Percentiles rank a stretch among this genome's conserved stretches.
Evolutionary conservation across 2,113 vertebrate genomes (phyloP).

Genomic region (Heterocephalus glaber): DNA sequence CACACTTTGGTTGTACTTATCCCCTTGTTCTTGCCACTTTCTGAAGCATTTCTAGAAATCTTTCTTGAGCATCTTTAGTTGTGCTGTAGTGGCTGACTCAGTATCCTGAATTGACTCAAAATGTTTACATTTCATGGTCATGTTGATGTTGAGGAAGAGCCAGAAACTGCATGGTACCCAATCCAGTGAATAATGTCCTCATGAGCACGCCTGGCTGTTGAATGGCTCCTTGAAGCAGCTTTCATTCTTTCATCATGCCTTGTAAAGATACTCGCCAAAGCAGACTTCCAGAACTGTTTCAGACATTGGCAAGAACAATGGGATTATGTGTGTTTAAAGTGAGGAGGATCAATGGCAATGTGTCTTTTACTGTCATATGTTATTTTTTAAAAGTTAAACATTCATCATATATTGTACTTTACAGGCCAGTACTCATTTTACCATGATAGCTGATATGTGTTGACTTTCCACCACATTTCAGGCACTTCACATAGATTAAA

Average conservation of each 20-base stretch:
- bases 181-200: background rate
- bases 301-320: no score
- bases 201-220: background rate
- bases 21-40: background rate
- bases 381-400: background rate
- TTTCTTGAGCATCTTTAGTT: background rate
- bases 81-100: background rate
- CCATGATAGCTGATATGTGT: accelerated
- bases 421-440: background rate
- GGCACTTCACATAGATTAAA: background rate
- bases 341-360: background rate
- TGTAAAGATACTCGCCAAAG: background rate
- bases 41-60: background rate
- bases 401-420: background rate
- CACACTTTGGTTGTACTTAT: background rate
- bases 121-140: background rate
- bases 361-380: background rate
- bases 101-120: no score
- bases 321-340: background rate
- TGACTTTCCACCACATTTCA: background rate
- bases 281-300: background rate
- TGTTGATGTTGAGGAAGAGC: background rate
- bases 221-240: background rate
- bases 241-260: background rate
- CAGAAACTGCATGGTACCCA: background rate